phyloP scores from a whole-genome alignment of 1,140 invertebrate genomes.

The Ostrea edulis region DNA sequence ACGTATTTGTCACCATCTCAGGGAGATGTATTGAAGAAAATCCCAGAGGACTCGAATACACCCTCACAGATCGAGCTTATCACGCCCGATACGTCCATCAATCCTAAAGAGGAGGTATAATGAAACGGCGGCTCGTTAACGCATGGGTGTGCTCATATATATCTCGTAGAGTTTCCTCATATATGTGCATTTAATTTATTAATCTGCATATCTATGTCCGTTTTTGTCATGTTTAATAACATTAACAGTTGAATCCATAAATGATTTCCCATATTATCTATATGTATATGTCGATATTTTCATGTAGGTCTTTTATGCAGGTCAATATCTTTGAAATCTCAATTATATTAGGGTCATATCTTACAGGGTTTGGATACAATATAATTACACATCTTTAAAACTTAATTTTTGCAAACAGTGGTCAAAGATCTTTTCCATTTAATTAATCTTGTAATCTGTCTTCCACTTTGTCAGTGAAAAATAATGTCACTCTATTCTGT shows the following conservation, averaged over 20 bases:
- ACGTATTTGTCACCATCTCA: slow-evolving; percentile 50
- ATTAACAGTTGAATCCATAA: slow-evolving; percentile 41
- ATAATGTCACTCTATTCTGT: not conserved
- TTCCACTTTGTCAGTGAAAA: not conserved
- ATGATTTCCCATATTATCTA: not conserved
- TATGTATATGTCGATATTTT: not conserved
- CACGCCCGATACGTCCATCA: slow-evolving; percentile 39
- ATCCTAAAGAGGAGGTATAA: slow-evolving; percentile 32
- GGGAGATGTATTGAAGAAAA: slow-evolving; percentile 74
- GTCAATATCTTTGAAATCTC: not conserved
- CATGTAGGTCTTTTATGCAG: not conserved
- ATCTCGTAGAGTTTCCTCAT: slow-evolving; percentile 32
- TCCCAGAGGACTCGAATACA: slow-evolving; percentile 62
- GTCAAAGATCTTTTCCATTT: not conserved
- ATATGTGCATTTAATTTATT: slow-evolving; percentile 41
- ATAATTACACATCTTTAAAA: no score
- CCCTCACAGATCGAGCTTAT: slow-evolving; percentile 59
- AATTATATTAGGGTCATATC: not conserved
- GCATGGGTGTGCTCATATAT: slow-evolving; percentile 44
- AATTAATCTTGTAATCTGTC: not conserved
- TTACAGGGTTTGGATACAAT: not conserved
- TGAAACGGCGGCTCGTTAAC: not conserved
- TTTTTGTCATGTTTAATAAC: slow-evolving; percentile 21
- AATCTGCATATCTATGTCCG: slow-evolving; percentile 38
- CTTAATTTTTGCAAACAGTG: no score